Conservation (phyloP, 2,888 invertebrate species). For the Caenorhabditis sulstoni region DNA sequence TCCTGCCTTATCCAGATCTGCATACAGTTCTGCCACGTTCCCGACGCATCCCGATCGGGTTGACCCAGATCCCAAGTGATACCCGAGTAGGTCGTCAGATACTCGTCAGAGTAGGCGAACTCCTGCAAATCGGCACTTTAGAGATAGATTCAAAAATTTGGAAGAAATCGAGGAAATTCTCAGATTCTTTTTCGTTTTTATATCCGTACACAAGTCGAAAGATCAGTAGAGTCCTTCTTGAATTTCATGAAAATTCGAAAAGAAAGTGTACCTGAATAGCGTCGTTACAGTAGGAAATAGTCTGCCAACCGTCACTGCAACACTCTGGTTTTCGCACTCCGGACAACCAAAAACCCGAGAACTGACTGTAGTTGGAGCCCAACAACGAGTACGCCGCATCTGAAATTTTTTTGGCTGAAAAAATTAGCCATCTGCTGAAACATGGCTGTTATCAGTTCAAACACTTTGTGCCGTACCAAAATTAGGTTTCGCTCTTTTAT, state of each 20-base stretch:
- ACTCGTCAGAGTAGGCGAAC: slow-evolving; percentile 16
- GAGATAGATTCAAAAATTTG: too few relatives aligned
- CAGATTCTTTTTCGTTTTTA: too few relatives aligned
- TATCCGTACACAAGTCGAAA: too few relatives aligned
- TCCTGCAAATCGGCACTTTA: slow-evolving; percentile 5
- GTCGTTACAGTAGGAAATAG: neutral
- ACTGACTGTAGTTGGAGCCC: slow-evolving; percentile 6
- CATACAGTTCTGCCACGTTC: slow-evolving; percentile 37
- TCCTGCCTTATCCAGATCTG: slow-evolving; percentile 14
- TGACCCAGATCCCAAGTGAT: slow-evolving; percentile 11
- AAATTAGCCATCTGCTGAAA: too few relatives aligned
- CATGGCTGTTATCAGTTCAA: too few relatives aligned
- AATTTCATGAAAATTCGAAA: too few relatives aligned
- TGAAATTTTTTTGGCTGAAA: too few relatives aligned
- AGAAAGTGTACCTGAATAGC: slow-evolving; percentile 1
- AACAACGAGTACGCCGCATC: neutral
- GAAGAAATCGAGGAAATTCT: too few relatives aligned
- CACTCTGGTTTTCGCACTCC: slow-evolving; percentile 25
- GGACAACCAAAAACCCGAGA: slow-evolving; percentile 15
- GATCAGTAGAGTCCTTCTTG: too few relatives aligned
- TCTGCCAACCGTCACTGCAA: neutral
- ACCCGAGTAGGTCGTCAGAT: slow-evolving; percentile 8
- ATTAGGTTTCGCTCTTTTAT: too few relatives aligned
- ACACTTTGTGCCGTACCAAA: too few relatives aligned
- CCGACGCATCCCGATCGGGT: slow-evolving; percentile 24